Base-by-base conservation (phyloP, 1,140 invertebrate genomes). In the Drosophila mauritiana region DNA sequence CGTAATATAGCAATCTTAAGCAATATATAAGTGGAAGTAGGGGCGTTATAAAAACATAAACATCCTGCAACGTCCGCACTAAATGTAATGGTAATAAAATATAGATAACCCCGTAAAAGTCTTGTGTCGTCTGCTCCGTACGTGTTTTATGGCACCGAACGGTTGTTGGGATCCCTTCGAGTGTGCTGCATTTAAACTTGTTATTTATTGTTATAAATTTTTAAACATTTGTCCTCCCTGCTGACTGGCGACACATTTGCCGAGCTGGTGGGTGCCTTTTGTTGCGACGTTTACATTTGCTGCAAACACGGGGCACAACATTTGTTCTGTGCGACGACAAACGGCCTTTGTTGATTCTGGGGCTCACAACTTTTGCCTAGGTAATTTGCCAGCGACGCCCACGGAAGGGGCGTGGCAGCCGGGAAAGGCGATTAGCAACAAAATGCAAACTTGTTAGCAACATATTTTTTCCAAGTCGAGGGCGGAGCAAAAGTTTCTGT, bases 321-420 rank as follows among this genome's bases (percentile, higher is more conserved):
- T 75, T 78, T 77, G 73, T 77, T 76, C 59, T 78, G 27, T 46
- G 40, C 42, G 43, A 51, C 56, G 70, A 57, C 45, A 55, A 67
- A 25, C 25, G 39, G n/a, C 73, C 54, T 76, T 77, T 81, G 78
- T 79, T 79, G 58, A 59, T 70, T 63, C 40, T 82, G 83, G 36
- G 57, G 40, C 40, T 39, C 22, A n/a, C 27, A 84, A 84, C 73
- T 80, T 84, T 80, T 54, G 45, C 55, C 48, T 48, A 81, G 78
- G 84, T 82, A 75, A 83, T 88, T 82, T 79, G 65, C 70, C 62
- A 83, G 74, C 34, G 43, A 72, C 74, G 74, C 53, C 69, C 49
- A 43, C 46, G 48, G 54, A 59, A 42, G 17, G 55, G 45, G 48
- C 27, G 48, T 39, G 37, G 20, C 27, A 39, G 53, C 22, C 45